Percentiles rank a stretch among this genome's conserved stretches.
Conservation (phyloP, 2,888 invertebrate genomes). For the Oscheius sp. region DNA sequence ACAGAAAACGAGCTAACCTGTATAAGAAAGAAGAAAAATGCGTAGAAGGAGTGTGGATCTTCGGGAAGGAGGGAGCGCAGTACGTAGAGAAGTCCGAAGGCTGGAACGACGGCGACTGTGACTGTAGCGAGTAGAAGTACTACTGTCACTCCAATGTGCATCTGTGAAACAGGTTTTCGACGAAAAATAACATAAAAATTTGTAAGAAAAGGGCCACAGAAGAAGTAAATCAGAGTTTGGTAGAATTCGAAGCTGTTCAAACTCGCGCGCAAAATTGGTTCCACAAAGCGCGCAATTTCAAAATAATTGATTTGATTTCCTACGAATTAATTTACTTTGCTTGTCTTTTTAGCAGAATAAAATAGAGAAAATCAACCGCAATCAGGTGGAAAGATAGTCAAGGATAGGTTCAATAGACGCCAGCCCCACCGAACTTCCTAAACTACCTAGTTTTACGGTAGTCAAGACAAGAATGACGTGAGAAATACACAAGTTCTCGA, state of each 20-base stretch:
- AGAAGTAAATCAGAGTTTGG: background rate
- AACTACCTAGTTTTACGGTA: background rate
- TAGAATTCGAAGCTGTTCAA: background rate
- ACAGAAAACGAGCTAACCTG: background rate
- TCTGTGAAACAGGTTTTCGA: background rate
- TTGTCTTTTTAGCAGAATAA: too few species aligned
- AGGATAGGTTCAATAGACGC: too few species aligned
- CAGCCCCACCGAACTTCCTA: background rate
- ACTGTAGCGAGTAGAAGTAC: slow-evolving; percentile 1
- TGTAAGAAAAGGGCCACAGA: background rate
- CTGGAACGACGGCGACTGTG: slow-evolving; percentile 4
- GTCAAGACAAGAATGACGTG: slow-evolving; percentile 1
- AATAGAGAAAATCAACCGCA: too few species aligned
- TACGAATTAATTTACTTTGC: too few species aligned
- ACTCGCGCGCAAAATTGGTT: background rate
- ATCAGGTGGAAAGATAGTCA: too few species aligned
- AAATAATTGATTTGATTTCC: background rate
- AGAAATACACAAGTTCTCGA: background rate
- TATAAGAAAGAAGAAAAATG: background rate
- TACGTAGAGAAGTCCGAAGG: slow-evolving; percentile 29
- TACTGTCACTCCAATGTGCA: slow-evolving; percentile 16
- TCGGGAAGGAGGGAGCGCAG: slow-evolving; percentile 17
- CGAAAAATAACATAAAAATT: background rate
- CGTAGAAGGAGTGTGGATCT: slow-evolving; percentile 9
- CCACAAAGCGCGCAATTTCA: background rate